Evolutionary conservation across 1,140 invertebrate species (phyloP), one percentile per base, ranked within the genome.

Genomic region (Ips typographus): DNA sequence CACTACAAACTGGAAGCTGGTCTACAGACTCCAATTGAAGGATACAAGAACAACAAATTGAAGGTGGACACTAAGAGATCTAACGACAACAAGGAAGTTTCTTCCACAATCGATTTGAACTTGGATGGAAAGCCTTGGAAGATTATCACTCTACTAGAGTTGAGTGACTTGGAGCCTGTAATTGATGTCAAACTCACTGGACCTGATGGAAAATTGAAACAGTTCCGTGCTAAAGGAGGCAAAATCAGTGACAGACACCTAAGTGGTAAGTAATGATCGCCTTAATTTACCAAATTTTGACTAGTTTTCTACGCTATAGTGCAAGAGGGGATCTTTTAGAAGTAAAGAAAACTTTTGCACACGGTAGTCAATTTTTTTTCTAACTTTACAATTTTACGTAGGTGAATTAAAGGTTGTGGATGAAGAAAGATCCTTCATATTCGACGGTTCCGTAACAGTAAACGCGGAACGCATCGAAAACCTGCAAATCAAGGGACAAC

Each of bases 381-480:
- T 37, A 62, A 62, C 37, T 2, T 22, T 2, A 8, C 2, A 64
- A 57, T 67, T 52, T 53, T 56, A 42, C 62, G 43, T 37, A 70
- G 69, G 56, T 63, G 82, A 84, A 37, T 44, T 84, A 1, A 84
- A 85, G 62, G 57, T 88, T 0, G 78, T 84, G 43, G 84, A 86
- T 70, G 68, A 86, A 53, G 74, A 65, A 36, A 72, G 75, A 4
- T 81, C 86, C 44, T 82, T 88, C 64, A 77, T 82, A 65, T 73
- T 86, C 0, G 82, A 85, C 58, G 74, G 82, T 1, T 82, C 82
- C 44, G 71, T 81, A 2, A 87, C 90, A 62, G 82, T 83, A 0
- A 85, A 86, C 37, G 76, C 89, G 0, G 81, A 82, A 4, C 85
- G 81, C 51, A 79, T 89, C n/a, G 89, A 93, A 52, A 84, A 90